Conservation (phyloP, 1,140 invertebrate species). For the Bacillus rossius region DNA sequence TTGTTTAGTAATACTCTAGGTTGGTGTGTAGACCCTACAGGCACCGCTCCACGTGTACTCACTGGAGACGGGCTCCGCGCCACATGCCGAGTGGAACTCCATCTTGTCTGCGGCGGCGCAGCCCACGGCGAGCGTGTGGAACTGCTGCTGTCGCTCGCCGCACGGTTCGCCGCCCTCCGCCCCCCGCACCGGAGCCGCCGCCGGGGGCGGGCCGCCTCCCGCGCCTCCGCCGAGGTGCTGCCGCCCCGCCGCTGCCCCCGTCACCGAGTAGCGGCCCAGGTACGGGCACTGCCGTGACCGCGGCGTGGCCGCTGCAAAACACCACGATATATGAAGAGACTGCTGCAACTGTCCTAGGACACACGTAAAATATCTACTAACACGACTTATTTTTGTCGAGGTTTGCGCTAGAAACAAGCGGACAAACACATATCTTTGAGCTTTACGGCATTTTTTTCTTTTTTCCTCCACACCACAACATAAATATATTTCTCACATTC, state of each 20-base stretch:
- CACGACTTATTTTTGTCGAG: no score
- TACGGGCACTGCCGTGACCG: constrained; percentile 45
- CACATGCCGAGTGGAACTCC: constrained; percentile 27
- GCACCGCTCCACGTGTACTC: no score
- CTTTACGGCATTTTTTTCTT: no score
- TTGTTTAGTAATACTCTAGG: no score
- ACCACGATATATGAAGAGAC: no score
- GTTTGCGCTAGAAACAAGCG: no score
- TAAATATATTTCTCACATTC: no score
- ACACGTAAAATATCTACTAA: no score
- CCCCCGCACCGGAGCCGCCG: constrained; percentile 38
- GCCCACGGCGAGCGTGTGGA: constrained; percentile 23
- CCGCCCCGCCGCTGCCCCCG: constrained; percentile 16
- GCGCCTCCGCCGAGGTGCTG: constrained; percentile 14
- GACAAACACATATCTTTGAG: no score
- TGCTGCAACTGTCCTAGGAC: no score
- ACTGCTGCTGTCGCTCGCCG: constrained; percentile 7
- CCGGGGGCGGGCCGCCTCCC: constrained; percentile 38
- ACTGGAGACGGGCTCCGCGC: constrained; percentile 8
- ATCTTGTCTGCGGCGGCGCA: constrained; percentile 26
- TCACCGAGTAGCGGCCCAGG: constrained; percentile 40
- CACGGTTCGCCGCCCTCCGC: constrained; percentile 5
- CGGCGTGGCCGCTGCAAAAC: constrained; percentile 36
- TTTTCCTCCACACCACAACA: no score
- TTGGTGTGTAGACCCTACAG: no score